Conservation (phyloP, 2,888 invertebrate species). For the Xestia c-nigrum region DNA sequence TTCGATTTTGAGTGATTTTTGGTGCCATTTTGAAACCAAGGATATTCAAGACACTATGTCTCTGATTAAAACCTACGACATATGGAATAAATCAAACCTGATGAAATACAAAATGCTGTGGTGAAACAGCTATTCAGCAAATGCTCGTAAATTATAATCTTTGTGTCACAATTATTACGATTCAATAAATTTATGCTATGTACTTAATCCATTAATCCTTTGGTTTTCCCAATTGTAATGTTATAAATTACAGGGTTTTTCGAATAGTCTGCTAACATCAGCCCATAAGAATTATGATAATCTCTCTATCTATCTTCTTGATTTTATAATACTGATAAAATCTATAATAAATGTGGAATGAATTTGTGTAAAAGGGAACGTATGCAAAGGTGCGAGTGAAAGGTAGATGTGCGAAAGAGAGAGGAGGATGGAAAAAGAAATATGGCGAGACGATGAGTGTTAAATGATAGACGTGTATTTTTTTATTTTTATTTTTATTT, state of each 20-base stretch:
- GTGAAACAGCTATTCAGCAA: conserved; percentile 5
- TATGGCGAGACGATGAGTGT: no score
- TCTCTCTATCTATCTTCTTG: no score
- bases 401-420: no score
- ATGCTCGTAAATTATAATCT: conserved; percentile 21
- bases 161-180: conserved; percentile 19
- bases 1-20: not conserved
- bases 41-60: not conserved
- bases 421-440: no score
- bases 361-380: no score
- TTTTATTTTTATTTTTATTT: no score
- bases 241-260: conserved; percentile 46
- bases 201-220: conserved; percentile 33
- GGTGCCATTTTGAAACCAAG: not conserved
- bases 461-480: no score
- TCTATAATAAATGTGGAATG: no score
- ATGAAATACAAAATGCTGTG: conserved; percentile 2
- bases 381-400: no score
- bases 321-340: conserved; percentile 48
- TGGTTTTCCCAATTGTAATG: conserved; percentile 34
- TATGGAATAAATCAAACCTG: conserved; percentile 5
- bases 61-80: not conserved
- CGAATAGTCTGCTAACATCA: conserved; percentile 3
- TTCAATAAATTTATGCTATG: conserved; percentile 27
- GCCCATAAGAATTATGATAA: conserved; percentile 23